Evolutionary conservation across 2,888 invertebrate species (phyloP).

Genomic region (Xanthia icteritia): DNA sequence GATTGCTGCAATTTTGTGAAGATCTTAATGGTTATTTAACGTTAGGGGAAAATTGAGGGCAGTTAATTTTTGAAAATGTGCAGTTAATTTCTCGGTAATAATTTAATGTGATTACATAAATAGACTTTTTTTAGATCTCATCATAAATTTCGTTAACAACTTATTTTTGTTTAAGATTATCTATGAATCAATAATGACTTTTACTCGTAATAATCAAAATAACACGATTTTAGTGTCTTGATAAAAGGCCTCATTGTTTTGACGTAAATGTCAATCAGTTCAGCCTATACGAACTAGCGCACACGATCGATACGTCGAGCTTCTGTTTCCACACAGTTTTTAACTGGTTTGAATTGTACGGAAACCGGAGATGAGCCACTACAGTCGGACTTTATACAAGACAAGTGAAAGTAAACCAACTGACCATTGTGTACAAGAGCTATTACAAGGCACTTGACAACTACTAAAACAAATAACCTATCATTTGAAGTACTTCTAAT

Average conservation of each 20-base stretch:
- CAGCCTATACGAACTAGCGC: constrained; percentile 4
- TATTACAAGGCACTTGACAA: constrained; percentile 41
- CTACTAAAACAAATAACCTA: constrained; percentile 43
- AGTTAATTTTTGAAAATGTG: constrained; percentile 23
- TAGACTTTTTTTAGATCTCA: background rate
- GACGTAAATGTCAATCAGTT: constrained; percentile 19
- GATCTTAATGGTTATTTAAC: constrained; percentile 48
- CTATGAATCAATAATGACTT: background rate
- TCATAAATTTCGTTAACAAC: background rate
- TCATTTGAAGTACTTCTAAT: constrained; percentile 28
- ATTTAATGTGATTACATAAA: constrained; percentile 11
- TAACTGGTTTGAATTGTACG: constrained; percentile 32
- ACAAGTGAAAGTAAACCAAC: constrained; percentile 47
- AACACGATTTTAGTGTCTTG: background rate
- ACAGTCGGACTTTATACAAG: constrained; percentile 13
- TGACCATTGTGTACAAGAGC: constrained; percentile 37
- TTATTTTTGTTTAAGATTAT: too few species aligned
- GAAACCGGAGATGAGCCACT: constrained; percentile 13
- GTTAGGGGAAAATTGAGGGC: constrained; percentile 4
- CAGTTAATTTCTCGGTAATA: background rate
- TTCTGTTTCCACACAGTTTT: constrained; percentile 38
- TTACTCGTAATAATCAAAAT: background rate
- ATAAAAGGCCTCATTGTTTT: background rate
- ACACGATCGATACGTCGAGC: constrained; percentile 20
- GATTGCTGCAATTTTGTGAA: constrained; percentile 63